Base-by-base conservation (phyloP, 2,888 invertebrate genomes). In the Bombylius discolor region DNA sequence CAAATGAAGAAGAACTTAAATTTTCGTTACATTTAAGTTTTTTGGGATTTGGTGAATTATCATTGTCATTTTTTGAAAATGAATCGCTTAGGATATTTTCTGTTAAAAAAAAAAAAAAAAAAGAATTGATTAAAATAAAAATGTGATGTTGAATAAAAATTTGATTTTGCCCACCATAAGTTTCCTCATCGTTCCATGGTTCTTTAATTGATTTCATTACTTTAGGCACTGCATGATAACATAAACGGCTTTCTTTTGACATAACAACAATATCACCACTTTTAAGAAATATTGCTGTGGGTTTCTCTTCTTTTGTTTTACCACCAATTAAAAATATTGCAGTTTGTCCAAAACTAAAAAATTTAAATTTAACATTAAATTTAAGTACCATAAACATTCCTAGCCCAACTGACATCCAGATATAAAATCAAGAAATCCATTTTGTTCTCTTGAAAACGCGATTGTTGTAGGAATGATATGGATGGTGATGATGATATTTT, bases 311-410 rank as follows among this genome's bases (percentile, higher is more conserved):
- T 64, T 83, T 83, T 0, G 81, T 81, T 62, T 70, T 70, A 1
- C 95, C 94, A 31, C 98, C 98, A 62, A 98, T 81, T 45, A 99
- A 77, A 73, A 98, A 99, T 65, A 99, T 82, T 13, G 95, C 96
- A 54, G 89, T 83, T 73, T 94, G 95, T 0, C 98, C 99, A 74
- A 99, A 93, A 74, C 97, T 97, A 57, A 48, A 49, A 52, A 56
- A n/a, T 39, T 13, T 3, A 11, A 42, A 42, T 42, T 42, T 5
- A 42, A 42, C 23, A 23, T 23, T 23, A 23, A 23, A 23, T 23
- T 23, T 23, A 23, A 23, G 23, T 23, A 23, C 23, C 1, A 23
- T 3, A 23, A 23, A 23, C 3, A 23, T 13, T 46, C n/a, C 11
- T 46, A 23, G 46, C 4, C 3, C n/a, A 14, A 46, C 46, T 46